Evolutionary conservation across 2,888 invertebrate species (phyloP).

Genomic region (Aporophyla lueneburgensis): DNA sequence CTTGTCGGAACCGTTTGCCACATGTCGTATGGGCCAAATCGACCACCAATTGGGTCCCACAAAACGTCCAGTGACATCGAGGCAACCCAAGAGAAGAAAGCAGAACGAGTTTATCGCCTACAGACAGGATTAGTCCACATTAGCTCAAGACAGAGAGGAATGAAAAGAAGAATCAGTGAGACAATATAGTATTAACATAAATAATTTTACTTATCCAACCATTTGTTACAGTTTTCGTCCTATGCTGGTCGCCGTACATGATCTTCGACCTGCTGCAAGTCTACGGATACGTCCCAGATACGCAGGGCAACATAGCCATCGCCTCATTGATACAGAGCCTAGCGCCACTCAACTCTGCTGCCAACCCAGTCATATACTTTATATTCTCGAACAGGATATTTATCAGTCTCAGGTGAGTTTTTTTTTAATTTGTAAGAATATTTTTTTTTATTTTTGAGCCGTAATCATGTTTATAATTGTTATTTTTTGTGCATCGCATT

Average conservation of each 20-base stretch:
- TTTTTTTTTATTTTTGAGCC: background rate
- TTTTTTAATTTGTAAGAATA: rapidly evolving
- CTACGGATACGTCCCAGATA: conserved; percentile 93
- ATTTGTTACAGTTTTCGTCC: conserved; percentile 94
- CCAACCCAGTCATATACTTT: conserved; percentile 98
- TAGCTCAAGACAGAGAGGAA: too few relatives aligned
- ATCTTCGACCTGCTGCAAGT: conserved; percentile 97
- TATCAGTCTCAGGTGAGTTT: conserved; percentile 94
- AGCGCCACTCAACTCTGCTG: conserved; percentile 97
- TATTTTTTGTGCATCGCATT: too few relatives aligned
- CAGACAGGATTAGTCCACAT: too few relatives aligned
- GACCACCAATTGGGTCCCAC: too few relatives aligned
- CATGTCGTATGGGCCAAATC: too few relatives aligned
- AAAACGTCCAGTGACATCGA: too few relatives aligned
- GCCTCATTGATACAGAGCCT: conserved; percentile 97
- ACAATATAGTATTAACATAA: too few relatives aligned
- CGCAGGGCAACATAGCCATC: conserved; percentile 95
- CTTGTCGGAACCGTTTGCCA: background rate
- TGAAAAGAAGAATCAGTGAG: too few relatives aligned
- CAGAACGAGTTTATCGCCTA: too few relatives aligned
- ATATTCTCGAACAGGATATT: conserved; percentile 97
- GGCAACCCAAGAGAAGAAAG: too few relatives aligned
- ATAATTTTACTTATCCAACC: background rate
- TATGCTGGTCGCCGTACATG: conserved; percentile 99
- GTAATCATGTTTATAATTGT: too few relatives aligned